Evolutionary conservation across 2,113 vertebrate genomes (phyloP), one percentile per base, ranked within the genome.

Genomic region (Lagenorhynchus albirostris): DNA sequence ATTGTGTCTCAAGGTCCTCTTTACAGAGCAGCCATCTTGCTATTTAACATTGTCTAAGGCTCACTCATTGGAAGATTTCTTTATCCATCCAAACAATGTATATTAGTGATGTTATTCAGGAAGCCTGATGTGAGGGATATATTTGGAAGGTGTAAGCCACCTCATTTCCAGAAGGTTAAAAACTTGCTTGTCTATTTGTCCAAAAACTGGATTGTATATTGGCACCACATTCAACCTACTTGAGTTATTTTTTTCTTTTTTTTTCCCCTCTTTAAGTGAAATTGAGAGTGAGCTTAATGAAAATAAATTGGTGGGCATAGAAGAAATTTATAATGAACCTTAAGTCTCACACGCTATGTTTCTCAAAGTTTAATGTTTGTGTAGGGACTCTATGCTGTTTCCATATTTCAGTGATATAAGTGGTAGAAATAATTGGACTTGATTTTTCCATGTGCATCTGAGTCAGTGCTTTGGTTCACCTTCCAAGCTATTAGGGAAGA

Each of bases 211-310:
- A 50, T 77, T 74, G 41, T 55, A 31, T 80, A 38, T 38, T 67
- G 55, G 53, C 29, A 77, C 15, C 50, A 83, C 14, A 67, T 50
- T 91, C 47, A 91, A 44, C 21, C 33, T 76, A 25, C 3, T 55
- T 53, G 13, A 82, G 47, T 84, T 77, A 60, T 38, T 83, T 65
- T 65, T n/a, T 13, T 29, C 1, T 1, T 26, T 38, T 53, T 53
- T 47, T 74, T 68, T 3, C 36, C 23, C 9, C 41, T 74, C 29
- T 81, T 84, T 58, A 58, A 91, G 31, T 91, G 62, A 96, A 92
- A 93, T 29, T 60, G 71, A 94, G 55, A 87, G 44, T 60, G 33
- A 55, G 15, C 26, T 90, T 92, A 79, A 95, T 87, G 79, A 95
- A 89, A 90, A 92, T 50, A 70, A 90, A 87, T 36, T 91, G 58